A percentile compares a stretch with the other conserved stretches of the same genome.
Evolutionary conservation across 2,113 vertebrate genomes (phyloP).

Genomic region (Motacilla tschutschensis): DNA sequence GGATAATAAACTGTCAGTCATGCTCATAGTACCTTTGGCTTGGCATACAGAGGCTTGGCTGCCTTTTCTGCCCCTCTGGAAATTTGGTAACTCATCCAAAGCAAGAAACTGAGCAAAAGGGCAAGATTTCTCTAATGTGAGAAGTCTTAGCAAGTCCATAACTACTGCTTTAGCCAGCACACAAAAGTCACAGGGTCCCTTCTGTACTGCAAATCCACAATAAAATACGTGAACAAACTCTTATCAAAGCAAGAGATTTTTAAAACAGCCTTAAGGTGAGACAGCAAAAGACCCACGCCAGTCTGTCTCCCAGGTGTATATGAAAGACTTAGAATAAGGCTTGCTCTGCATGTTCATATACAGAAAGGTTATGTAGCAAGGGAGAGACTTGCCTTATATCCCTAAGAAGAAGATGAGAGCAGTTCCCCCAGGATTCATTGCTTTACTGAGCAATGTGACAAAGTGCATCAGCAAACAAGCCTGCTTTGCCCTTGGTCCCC

Average conservation of each 20-base stretch:
- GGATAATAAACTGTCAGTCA: neutral
- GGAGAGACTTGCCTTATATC: neutral
- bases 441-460: neutral
- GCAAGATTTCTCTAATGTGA: neutral
- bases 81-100: neutral
- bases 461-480: neutral
- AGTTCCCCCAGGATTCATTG: neutral
- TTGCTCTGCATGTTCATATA: neutral
- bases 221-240: neutral
- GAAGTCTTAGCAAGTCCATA: neutral
- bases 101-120: neutral
- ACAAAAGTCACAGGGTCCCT: neutral
- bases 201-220: neutral
- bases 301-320: neutral
- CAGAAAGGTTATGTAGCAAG: neutral
- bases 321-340: neutral
- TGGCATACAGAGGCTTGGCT: neutral
- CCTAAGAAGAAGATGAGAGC: neutral
- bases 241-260: neutral
- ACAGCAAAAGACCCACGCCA: neutral
- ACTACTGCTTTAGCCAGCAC: neutral
- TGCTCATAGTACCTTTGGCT: neutral
- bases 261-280: neutral
- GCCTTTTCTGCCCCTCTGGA: neutral
- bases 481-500: neutral